Base-by-base conservation (phyloP, 2,888 invertebrate species). In the Tachystola acroxantha region DNA sequence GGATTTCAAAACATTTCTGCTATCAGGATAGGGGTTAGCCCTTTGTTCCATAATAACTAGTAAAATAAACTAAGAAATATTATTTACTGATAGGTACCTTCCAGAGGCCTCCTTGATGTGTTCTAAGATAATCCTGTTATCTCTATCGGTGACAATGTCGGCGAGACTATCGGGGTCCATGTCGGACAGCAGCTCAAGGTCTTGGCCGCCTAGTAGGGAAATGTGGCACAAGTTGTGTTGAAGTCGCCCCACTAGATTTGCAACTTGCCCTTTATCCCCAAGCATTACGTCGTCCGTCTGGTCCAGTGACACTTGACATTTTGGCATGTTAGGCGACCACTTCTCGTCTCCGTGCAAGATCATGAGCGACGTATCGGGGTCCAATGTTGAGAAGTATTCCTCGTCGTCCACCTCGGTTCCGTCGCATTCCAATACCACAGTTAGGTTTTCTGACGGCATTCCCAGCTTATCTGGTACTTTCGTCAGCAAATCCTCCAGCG, bases 391-490 rank as follows among this genome's bases (percentile, higher is more conserved):
- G 74, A 97, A 97, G 77, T 97, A 97, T 69, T 96, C 96, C 71
- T 97, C 97, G 64, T 97, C 97, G 58, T 97, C 97, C 33, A 97
- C 94, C 88, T 97, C 97, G 0, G 97, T 97, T 20, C 97, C 97
- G 82, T 97, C 97, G 32, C 91, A 92, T 71, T 97, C 97, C 51
- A 97, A 84, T 25, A 96, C 96, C 40, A 97, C 93, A 36, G 93
- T 94, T 40, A 95, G 85, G 48, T 91, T 90, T 46, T 88, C 88
- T 37, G 88, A 76, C 13, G 91, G 91, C 43, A 92, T 68, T 13
- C 89, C 88, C 48, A 95, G 88, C 73, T 94, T 94, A 60, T 92
- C 93, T 34, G 92, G 89, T 36, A 94, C 93, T 85, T 93, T 93
- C 45, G 88, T 80, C 52, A 93, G 90, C 62, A 96, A 88, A 66